phyloP scores from a whole-genome alignment of 2,888 invertebrate genomes.

The Plusia festucae region DNA sequence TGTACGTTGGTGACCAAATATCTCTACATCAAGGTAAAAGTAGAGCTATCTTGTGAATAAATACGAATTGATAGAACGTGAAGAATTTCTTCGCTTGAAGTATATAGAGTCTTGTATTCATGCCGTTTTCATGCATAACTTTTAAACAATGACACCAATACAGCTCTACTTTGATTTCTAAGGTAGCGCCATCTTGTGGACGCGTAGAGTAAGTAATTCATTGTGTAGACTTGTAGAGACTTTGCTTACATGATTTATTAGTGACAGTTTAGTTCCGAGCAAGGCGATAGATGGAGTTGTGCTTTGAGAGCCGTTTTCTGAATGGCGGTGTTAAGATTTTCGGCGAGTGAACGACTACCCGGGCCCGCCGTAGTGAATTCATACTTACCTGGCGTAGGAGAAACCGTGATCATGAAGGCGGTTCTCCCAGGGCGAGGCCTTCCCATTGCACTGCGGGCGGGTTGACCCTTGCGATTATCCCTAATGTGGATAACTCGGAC shows the following conservation, averaged over 20 bases:
- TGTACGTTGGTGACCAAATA: background rate
- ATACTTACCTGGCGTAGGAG: conserved; percentile 4
- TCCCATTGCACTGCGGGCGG: conserved; percentile 4
- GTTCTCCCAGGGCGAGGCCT: conserved; percentile 4
- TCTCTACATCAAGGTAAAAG: background rate
- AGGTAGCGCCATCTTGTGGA: too few relatives aligned
- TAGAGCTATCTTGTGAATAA: background rate
- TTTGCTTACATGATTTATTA: background rate
- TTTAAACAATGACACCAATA: too few relatives aligned
- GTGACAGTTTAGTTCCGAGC: background rate
- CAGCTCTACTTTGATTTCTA: too few relatives aligned
- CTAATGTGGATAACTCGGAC: conserved; percentile 4
- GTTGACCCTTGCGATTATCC: conserved; percentile 4
- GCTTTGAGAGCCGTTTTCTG: background rate
- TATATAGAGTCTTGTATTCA: too few relatives aligned
- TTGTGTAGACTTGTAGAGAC: too few relatives aligned
- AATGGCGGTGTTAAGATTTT: conserved; percentile 4
- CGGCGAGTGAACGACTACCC: background rate
- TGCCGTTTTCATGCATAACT: too few relatives aligned
- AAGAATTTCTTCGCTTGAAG: background rate
- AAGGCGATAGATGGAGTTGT: background rate
- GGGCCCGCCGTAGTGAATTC: background rate
- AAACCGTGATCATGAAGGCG: conserved; percentile 4
- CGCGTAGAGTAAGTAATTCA: too few relatives aligned
- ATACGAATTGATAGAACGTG: background rate